phyloP scores from a whole-genome alignment of 2,113 vertebrate genomes.

The Sapayoa aenigma region DNA sequence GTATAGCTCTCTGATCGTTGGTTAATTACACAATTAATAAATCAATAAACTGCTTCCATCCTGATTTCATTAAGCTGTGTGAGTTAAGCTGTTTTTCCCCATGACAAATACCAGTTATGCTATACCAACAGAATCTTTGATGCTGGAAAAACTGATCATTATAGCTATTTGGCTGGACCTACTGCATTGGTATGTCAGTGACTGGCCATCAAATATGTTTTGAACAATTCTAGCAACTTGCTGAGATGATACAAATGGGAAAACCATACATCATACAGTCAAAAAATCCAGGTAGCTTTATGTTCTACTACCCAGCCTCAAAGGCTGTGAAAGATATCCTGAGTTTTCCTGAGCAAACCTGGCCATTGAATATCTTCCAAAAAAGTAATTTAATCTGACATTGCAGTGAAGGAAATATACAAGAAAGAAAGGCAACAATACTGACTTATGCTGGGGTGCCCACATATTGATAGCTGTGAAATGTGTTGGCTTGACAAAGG shows the following conservation, averaged over 20 bases:
- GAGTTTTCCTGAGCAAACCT: background rate
- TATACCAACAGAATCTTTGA: background rate
- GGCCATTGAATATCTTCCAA: background rate
- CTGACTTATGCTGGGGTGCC: background rate
- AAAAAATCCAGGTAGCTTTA: background rate
- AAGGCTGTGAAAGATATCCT: background rate
- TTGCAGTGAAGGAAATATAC: background rate
- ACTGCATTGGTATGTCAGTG: background rate
- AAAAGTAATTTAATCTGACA: background rate
- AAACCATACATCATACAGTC: no score
- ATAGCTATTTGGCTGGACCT: background rate
- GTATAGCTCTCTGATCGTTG: background rate
- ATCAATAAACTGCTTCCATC: background rate
- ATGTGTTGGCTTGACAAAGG: conserved; percentile 19
- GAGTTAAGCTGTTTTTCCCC: background rate
- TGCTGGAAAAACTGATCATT: background rate
- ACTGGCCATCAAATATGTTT: background rate
- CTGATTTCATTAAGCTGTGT: background rate
- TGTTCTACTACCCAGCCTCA: background rate
- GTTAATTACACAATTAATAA: background rate
- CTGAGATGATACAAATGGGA: background rate
- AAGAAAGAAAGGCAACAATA: background rate
- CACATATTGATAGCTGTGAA: conserved; percentile 12
- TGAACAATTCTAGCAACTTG: background rate
- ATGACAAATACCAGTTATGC: background rate